Evolutionary conservation across 2,888 invertebrate species (phyloP).

Genomic region (Sarcophaga carnaria): DNA sequence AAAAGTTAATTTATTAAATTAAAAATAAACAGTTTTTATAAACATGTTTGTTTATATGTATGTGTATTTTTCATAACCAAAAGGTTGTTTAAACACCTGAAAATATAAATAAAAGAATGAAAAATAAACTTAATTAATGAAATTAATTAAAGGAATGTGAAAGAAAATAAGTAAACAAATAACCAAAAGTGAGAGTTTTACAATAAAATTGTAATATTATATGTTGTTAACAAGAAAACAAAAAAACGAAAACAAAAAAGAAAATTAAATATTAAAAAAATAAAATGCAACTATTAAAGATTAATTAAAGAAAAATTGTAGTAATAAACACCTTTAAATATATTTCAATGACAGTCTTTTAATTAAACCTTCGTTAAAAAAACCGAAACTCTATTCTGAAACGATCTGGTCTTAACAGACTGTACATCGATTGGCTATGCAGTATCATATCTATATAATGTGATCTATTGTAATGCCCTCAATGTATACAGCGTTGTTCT

Average conservation of each 20-base stretch:
- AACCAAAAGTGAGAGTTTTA: slow-evolving; percentile 14
- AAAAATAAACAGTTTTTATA: no score
- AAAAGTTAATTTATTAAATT: no score
- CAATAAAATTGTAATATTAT: slow-evolving; percentile 37
- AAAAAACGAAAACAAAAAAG: not conserved
- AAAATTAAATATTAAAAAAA: not conserved
- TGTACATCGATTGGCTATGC: no score
- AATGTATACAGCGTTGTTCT: no score
- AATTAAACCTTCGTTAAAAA: not conserved
- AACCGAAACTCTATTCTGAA: no score
- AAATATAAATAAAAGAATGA: not conserved
- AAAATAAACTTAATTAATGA: slow-evolving; percentile 4
- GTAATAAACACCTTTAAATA: not conserved
- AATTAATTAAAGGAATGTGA: slow-evolving; percentile 8
- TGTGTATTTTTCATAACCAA: slow-evolving; percentile 32
- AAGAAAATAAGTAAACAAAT: not conserved
- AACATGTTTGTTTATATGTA: not conserved
- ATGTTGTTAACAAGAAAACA: slow-evolving; percentile 1
- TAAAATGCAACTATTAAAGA: not conserved
- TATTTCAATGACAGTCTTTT: not conserved
- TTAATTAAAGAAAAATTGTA: not conserved
- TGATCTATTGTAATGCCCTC: no score
- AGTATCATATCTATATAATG: no score
- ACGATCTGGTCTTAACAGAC: no score
- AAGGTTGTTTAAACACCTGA: slow-evolving; percentile 52